These are phyloP conservation scores for Volucella inflata DNA, from an alignment of 2,888 invertebrate species.

Conservation along the genomic window DNA sequence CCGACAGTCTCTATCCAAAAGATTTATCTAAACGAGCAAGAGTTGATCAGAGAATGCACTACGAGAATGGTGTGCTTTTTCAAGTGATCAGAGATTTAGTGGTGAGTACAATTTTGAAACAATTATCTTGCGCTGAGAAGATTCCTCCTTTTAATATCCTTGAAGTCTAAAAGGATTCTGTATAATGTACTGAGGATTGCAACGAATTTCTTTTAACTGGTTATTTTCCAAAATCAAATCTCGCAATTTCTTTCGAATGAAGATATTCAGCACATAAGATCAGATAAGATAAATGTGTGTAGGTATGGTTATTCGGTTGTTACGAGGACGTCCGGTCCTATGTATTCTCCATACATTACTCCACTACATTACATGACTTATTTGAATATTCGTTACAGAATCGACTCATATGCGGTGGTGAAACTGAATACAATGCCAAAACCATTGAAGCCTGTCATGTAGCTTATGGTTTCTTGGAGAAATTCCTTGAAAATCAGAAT, in stretches of 20 bases:
- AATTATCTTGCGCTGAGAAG: background rate
- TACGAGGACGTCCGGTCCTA: no score
- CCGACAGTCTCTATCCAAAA: slow-evolving; percentile 85
- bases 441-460: slow-evolving; percentile 79
- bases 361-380: no score
- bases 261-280: no score
- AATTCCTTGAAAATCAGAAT: slow-evolving; percentile 79
- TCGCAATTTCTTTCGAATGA: background rate
- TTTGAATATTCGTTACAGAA: slow-evolving; percentile 76
- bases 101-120: slow-evolving; percentile 81
- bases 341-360: no score
- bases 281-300: no score
- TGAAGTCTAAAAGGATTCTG: no score
- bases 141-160: background rate
- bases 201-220: no score
- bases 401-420: slow-evolving; percentile 80
- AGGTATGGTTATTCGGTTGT: no score
- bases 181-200: no score
- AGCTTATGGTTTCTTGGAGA: slow-evolving; percentile 81
- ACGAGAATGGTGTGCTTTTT: slow-evolving; percentile 85
- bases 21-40: slow-evolving; percentile 84
- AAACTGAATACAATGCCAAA: slow-evolving; percentile 78
- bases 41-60: slow-evolving; percentile 86
- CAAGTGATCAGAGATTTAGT: slow-evolving; percentile 83
- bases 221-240: no score